Base-by-base conservation (phyloP, 2,797 vertebrate genomes). In the Sparidentex hasta region DNA sequence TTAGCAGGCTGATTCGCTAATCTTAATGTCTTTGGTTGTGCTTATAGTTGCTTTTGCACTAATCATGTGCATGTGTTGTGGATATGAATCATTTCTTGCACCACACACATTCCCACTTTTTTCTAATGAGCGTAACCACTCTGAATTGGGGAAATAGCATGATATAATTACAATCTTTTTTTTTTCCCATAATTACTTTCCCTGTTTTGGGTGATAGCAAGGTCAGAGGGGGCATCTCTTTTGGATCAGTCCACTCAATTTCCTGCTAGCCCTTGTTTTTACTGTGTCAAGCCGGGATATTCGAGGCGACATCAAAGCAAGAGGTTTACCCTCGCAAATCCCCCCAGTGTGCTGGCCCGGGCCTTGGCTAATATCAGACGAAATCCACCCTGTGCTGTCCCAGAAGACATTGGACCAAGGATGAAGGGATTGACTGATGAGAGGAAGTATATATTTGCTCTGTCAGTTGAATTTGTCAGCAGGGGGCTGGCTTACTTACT, bases 391-490 rank as follows among this genome's bases (percentile, higher is more conserved):
- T 85, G 75, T 86, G 88, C 83, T 81, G 44, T 88, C 88, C 87
- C 82, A 80, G 44, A 87, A 92, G 87, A 91, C 92, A 75, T 66
- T 78, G 81, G 86, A 85, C 79, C 84, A 80, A 80, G 88, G 86
- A 88, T 92, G 85, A 90, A 91, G 87, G 88, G 87, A 91, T 72
- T 90, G 89, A 90, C 84, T 87, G 91, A 88, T 88, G 85, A 92
- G 87, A 88, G 82, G 71, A 85, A 83, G 80, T 85, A 66, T 90
- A 85, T 91, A 89, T 91, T 93, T 92, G 79, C 84, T 81, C 80
- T 85, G 86, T 88, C 77, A 84, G 90, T 90, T 83, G 78, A 88
- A 84, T 79, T 82, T 89, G 87, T 90, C 92, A 88, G 83, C 72
- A 59, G 85, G 87, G 76, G 76, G 76, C 66, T 75, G 84, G 83